phyloP scores from a whole-genome alignment of 2,888 invertebrate genomes.

The Lacanobia oleracea region DNA sequence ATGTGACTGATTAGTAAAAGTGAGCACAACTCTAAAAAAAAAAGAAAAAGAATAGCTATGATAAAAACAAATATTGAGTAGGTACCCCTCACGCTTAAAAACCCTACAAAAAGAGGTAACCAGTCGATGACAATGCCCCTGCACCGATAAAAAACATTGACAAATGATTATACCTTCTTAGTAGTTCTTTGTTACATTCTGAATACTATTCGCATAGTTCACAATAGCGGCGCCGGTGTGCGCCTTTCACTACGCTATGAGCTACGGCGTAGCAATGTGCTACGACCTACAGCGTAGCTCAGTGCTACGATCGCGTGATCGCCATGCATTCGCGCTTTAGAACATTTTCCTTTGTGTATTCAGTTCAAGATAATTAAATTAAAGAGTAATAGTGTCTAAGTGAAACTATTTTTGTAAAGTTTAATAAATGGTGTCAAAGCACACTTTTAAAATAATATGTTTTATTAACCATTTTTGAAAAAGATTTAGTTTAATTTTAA shows the following conservation, averaged over 20 bases:
- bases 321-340: not conserved
- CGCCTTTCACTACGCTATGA: conserved; percentile 30
- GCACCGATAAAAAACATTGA: not conserved
- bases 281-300: conserved; percentile 30
- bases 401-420: not conserved
- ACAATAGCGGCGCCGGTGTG: conserved; percentile 45
- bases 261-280: conserved; percentile 32
- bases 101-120: not conserved
- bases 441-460: too few relatives aligned
- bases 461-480: too few relatives aligned
- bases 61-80: not conserved
- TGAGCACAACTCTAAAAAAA: too few relatives aligned
- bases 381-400: not conserved
- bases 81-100: not conserved
- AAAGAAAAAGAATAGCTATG: too few relatives aligned
- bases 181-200: conserved; percentile 4
- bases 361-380: conserved; percentile 6
- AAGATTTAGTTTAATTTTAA: too few relatives aligned
- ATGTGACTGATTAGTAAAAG: too few relatives aligned
- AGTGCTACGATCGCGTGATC: conserved; percentile 35
- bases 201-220: conserved; percentile 14
- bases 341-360: conserved; percentile 26
- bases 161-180: conserved; percentile 18
- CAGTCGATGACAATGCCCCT: not conserved
- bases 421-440: not conserved